These are phyloP conservation scores for Tenthredo livida DNA, from an alignment of 2,888 invertebrate species.

Conservation along the genomic window DNA sequence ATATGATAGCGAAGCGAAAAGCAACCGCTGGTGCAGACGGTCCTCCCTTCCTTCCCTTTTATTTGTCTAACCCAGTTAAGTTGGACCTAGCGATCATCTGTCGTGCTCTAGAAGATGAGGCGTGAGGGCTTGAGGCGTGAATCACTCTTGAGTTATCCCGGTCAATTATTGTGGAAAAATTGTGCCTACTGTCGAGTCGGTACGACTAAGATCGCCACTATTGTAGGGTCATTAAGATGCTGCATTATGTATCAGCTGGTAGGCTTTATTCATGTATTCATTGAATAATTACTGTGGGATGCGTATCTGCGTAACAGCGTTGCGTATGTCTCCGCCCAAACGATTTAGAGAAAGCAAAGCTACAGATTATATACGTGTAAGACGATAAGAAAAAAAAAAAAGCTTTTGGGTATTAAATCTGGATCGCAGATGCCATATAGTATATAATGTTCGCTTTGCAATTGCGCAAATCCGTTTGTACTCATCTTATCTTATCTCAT, in stretches of 20 bases:
- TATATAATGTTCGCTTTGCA: not conserved
- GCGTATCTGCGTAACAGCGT: slow-evolving; percentile 64
- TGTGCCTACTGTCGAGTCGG: slow-evolving; percentile 53
- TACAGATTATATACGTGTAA: not conserved
- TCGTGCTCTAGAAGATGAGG: slow-evolving; percentile 27
- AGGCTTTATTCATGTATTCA: slow-evolving; percentile 72
- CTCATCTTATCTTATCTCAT: not conserved
- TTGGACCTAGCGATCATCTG: slow-evolving; percentile 41
- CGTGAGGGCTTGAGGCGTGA: slow-evolving; percentile 55
- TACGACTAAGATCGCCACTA: slow-evolving; percentile 30
- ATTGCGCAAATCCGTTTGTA: not conserved
- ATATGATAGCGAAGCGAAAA: slow-evolving; percentile 32
- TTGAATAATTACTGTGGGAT: slow-evolving; percentile 72
- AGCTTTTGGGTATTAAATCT: not conserved
- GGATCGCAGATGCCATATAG: not conserved
- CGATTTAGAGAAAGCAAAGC: slow-evolving; percentile 40
- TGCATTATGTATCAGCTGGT: slow-evolving; percentile 56
- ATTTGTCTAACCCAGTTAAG: slow-evolving; percentile 48
- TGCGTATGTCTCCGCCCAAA: slow-evolving; percentile 64
- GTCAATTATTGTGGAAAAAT: slow-evolving; percentile 70
- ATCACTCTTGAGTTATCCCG: slow-evolving; percentile 68
- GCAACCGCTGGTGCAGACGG: not conserved
- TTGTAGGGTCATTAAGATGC: slow-evolving; percentile 52
- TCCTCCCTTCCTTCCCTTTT: slow-evolving; percentile 8
- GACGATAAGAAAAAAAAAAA: not conserved